Percentiles rank a stretch among this genome's conserved stretches.
These are phyloP conservation scores for Drosophila borborema DNA, from an alignment of 2,888 invertebrate genomes.

Conservation along the genomic window DNA sequence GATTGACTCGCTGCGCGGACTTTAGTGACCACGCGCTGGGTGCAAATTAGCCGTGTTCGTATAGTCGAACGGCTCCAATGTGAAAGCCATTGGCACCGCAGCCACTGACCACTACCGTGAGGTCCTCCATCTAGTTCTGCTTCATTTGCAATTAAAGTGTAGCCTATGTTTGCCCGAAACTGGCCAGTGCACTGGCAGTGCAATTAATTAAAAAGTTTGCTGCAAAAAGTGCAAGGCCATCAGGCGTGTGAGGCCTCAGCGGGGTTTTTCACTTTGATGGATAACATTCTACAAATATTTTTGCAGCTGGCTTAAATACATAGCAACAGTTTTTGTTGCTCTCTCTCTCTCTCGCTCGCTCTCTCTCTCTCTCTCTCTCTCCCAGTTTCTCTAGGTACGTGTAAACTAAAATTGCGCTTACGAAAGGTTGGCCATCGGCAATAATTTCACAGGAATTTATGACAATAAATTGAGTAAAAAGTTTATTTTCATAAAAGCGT, in stretches of 20 bases:
- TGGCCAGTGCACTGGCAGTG: conserved; percentile 59
- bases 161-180: conserved; percentile 50
- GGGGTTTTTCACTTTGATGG: conserved; percentile 6
- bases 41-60: conserved; percentile 67
- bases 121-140: conserved; percentile 2
- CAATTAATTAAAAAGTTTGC: conserved; percentile 76
- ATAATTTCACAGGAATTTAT: conserved; percentile 14
- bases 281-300: conserved; percentile 55
- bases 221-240: conserved; percentile 42
- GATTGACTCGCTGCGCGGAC: conserved; percentile 59
- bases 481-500: neutral
- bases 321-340: conserved; percentile 4
- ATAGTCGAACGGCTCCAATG: conserved; percentile 41
- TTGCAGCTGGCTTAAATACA: conserved; percentile 22
- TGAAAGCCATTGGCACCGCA: conserved; percentile 23
- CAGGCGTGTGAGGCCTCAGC: neutral
- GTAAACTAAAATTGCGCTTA: conserved; percentile 52
- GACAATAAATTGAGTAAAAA: neutral
- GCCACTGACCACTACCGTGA: neutral
- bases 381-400: no score
- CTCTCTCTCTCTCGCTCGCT: neutral
- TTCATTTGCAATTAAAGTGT: conserved; percentile 58
- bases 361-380: neutral
- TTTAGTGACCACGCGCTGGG: conserved; percentile 17
- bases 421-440: conserved; percentile 30